phyloP scores from a whole-genome alignment of 2,888 invertebrate species.

The Cybosia mesomella region DNA sequence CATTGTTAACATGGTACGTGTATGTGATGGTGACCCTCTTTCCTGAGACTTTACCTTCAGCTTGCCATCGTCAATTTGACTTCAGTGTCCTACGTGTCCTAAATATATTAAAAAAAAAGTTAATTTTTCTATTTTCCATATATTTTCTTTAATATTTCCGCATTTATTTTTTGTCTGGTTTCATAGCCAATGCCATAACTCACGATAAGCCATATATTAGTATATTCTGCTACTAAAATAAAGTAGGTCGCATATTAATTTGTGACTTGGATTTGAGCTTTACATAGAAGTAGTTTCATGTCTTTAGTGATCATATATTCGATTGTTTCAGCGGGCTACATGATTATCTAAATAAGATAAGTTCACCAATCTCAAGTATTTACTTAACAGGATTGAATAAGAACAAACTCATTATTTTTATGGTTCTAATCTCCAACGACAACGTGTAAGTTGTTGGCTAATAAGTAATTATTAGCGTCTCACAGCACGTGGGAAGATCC shows the following conservation, averaged over 20 bases:
- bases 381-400: slow-evolving; percentile 22
- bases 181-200: too few species aligned
- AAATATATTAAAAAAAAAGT: too few species aligned
- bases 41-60: too few species aligned
- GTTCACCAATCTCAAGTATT: slow-evolving; percentile 10
- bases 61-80: too few species aligned
- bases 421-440: slow-evolving; percentile 55
- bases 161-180: too few species aligned
- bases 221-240: not conserved
- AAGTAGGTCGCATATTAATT: not conserved
- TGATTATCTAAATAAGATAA: not conserved
- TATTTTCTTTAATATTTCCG: too few species aligned
- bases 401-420: slow-evolving; percentile 29
- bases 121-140: too few species aligned
- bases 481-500: slow-evolving; percentile 78
- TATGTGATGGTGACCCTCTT: too few species aligned
- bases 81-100: too few species aligned
- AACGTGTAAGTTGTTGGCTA: slow-evolving; percentile 73
- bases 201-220: too few species aligned
- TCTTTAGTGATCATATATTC: not conserved
- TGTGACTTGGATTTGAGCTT: not conserved
- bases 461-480: slow-evolving; percentile 67
- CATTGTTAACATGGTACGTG: too few species aligned
- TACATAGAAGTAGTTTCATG: not conserved
- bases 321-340: not conserved